Base-by-base conservation (phyloP, 2,888 invertebrate genomes). In the Polylopha cassiicola region DNA sequence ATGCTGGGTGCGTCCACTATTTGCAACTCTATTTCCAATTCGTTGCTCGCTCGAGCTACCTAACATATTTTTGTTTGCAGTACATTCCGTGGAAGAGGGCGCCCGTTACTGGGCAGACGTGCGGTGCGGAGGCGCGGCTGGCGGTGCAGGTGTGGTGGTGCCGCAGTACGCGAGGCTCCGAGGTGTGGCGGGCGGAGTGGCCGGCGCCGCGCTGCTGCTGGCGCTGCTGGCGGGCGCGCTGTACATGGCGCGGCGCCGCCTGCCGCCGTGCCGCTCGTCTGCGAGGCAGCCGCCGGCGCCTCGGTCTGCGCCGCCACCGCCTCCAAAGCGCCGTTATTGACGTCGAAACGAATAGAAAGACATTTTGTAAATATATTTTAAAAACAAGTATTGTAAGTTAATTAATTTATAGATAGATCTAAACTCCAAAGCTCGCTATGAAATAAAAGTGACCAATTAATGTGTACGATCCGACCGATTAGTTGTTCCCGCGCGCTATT, bases 71-170 rank as follows among this genome's bases (percentile, higher is more conserved):
- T 18, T 16, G 26, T 10, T 43, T 73, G 31, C 86, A 90, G 91
- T 95, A 51, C 87, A 89, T 54, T 87, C 88, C 48, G 80, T 94
- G 50, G 88, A 89, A 53, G 94, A 94, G 61, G 94, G 94, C 50
- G 89, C 86, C 54, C 87, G 84, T 33, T 95, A 95, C 69, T 87
- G 88, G 58, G 91, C 95, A 59, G 91, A 92, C 73, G 92, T 95
- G 42, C 70, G 89, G 45, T 91, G 94, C 58, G 89, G 87, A 50
- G 84, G 89, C 50, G 87, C 89, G n/a, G 82, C 87, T 48, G 89
- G 89, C 28, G 89, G 88, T 51, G 86, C 91, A 29, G 79, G 85
- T 41, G 75, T 92, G 39, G 87, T 87, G 44, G 91, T 93, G 54
- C 93, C 94, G 24, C 89, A 90, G 31, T 92, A 90, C 69, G 87